Conservation (phyloP, 2,113 vertebrate species). For the Microtus oregoni region DNA sequence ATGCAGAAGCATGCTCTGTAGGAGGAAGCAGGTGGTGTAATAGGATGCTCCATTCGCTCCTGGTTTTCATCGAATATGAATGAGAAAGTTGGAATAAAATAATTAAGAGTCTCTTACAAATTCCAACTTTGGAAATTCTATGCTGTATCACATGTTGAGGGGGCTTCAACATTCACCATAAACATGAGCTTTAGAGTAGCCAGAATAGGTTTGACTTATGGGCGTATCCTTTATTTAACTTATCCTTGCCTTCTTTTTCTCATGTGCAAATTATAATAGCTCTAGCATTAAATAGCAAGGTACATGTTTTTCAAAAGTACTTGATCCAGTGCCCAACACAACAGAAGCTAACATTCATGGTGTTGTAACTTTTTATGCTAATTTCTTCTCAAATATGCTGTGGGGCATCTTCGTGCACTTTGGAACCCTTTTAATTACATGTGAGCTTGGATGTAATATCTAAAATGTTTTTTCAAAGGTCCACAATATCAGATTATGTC, state of each 20-base stretch:
- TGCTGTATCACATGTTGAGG: not conserved
- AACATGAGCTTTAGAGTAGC: not conserved
- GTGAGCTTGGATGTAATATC: not conserved
- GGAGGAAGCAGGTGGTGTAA: not conserved
- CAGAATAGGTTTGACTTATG: not conserved
- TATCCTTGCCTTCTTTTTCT: conserved; percentile 44
- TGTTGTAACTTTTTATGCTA: not conserved
- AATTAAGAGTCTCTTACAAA: not conserved
- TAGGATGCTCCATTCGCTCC: not conserved
- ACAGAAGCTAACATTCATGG: not conserved
- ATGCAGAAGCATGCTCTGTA: not conserved
- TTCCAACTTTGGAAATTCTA: not conserved
- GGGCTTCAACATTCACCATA: not conserved
- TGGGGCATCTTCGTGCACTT: not conserved
- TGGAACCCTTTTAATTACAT: not conserved
- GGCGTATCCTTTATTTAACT: not conserved
- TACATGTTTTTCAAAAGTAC: conserved; percentile 1
- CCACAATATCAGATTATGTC: not conserved
- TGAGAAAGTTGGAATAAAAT: not conserved
- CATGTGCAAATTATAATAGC: not conserved
- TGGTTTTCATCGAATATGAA: not conserved
- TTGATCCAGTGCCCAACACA: not conserved
- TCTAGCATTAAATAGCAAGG: not conserved
- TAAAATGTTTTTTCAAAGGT: not conserved
- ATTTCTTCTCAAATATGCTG: not conserved